phyloP scores from a whole-genome alignment of 2,797 vertebrate genomes.

The Discoglossus pictus region DNA sequence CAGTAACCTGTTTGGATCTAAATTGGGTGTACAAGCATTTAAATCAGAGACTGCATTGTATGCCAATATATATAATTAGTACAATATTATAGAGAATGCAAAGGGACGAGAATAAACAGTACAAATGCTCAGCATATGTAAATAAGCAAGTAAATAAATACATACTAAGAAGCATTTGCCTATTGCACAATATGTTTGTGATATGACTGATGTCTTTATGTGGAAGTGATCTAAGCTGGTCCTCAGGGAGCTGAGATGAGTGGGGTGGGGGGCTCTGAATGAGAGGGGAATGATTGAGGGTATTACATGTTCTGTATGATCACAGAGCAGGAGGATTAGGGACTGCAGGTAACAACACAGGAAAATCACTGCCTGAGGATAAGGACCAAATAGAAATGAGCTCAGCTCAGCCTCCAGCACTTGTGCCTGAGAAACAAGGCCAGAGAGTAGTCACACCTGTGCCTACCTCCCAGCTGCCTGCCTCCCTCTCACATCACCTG shows the following conservation, averaged over 20 bases:
- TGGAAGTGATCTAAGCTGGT: constrained; percentile 23
- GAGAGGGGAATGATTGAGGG: background rate
- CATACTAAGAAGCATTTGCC: too few relatives aligned
- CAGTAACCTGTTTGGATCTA: too few relatives aligned
- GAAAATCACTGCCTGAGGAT: constrained; percentile 35
- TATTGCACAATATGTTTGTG: too few relatives aligned
- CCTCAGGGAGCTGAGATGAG: constrained; percentile 7
- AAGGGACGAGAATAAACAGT: too few relatives aligned
- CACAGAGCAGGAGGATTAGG: background rate
- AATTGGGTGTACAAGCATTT: too few relatives aligned
- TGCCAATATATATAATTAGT: too few relatives aligned
- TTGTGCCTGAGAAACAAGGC: constrained; percentile 32
- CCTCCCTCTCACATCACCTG: too few relatives aligned
- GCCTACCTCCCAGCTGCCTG: constrained; percentile 35
- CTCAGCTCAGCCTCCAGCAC: constrained; percentile 19
- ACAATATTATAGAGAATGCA: too few relatives aligned
- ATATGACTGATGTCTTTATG: constrained; percentile 38
- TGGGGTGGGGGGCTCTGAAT: constrained; percentile 4
- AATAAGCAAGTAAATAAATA: too few relatives aligned
- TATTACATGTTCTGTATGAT: background rate
- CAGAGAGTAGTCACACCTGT: constrained; percentile 42
- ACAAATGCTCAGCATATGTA: too few relatives aligned
- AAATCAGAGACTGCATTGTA: too few relatives aligned
- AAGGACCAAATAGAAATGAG: constrained; percentile 19
- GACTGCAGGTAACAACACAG: constrained; percentile 14